A percentile compares a stretch with the other conserved stretches of the same genome.
phyloP scores from a whole-genome alignment of 1,140 invertebrate genomes.

The Cydia strobilella region DNA sequence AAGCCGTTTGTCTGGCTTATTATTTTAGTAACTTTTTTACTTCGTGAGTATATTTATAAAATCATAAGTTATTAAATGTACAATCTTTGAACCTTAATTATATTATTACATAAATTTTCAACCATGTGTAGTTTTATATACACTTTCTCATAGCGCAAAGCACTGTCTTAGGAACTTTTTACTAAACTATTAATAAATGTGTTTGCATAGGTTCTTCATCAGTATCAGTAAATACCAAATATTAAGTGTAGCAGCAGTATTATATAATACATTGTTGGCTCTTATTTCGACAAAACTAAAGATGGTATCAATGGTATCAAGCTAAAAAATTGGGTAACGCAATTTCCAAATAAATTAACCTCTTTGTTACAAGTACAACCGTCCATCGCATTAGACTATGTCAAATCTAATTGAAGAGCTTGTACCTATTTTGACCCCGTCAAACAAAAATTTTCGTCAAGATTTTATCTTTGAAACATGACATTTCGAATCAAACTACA shows the following conservation, averaged over 20 bases:
- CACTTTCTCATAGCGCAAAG: no score
- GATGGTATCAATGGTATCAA: constrained; percentile 19
- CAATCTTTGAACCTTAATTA: no score
- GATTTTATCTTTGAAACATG: constrained; percentile 71
- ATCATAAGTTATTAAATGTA: no score
- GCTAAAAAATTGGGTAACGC: constrained; percentile 22
- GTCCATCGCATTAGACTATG: constrained; percentile 48
- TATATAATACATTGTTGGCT: background rate
- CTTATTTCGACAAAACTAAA: background rate
- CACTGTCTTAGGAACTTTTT: no score
- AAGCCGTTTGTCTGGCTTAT: no score
- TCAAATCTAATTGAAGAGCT: constrained; percentile 72
- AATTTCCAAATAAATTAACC: constrained; percentile 50
- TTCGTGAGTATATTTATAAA: no score
- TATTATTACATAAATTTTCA: no score
- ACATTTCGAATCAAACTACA: constrained; percentile 75
- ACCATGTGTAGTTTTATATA: no score
- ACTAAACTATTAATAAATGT: no score
- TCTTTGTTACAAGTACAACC: constrained; percentile 46
- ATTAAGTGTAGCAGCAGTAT: background rate
- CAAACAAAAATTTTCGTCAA: constrained; percentile 73
- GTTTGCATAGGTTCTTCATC: no score
- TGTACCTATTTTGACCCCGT: constrained; percentile 70
- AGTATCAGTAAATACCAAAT: no score
- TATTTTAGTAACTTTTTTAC: no score